Evolutionary conservation across 1,140 invertebrate species (phyloP).

Genomic region (Camponotus pennsylvanicus): DNA sequence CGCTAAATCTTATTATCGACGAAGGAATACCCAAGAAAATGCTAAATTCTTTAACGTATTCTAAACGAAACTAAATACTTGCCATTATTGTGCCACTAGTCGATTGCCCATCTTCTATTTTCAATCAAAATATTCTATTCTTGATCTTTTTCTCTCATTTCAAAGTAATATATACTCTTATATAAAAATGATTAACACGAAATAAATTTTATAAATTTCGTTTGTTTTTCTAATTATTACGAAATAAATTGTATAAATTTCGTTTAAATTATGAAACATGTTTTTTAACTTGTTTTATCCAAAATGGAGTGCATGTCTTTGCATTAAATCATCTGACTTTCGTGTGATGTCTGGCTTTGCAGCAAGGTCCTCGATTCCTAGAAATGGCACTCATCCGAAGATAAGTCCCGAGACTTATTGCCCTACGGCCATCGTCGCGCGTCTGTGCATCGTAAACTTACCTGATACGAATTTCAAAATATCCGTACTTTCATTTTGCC

Average conservation of each 20-base stretch:
- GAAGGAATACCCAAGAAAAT: constrained; percentile 72
- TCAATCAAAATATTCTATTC: background rate
- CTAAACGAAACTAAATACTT: background rate
- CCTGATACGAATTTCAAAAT: constrained; percentile 64
- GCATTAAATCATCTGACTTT: background rate
- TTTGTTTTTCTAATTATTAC: too few species aligned
- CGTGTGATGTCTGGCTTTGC: constrained; percentile 2
- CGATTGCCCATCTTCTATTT: background rate
- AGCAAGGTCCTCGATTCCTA: constrained; percentile 22
- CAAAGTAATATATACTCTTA: background rate
- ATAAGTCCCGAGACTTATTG: constrained; percentile 45
- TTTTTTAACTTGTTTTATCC: background rate
- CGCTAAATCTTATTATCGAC: constrained; percentile 80
- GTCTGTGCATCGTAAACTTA: constrained; percentile 59
- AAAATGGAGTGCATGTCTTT: background rate
- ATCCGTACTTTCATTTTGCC: constrained; percentile 4
- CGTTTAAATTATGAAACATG: background rate
- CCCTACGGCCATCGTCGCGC: background rate
- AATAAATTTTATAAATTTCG: constrained; percentile 2
- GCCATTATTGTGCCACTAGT: background rate
- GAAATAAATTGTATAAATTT: constrained; percentile 10
- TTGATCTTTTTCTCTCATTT: background rate
- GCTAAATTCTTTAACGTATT: constrained; percentile 55
- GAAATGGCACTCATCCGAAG: constrained; percentile 27
- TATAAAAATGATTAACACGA: background rate